Percentiles rank a stretch among this genome's conserved stretches.
These are phyloP conservation scores for Drosophila diplacantha DNA, from an alignment of 2,888 invertebrate species.

Conservation along the genomic window DNA sequence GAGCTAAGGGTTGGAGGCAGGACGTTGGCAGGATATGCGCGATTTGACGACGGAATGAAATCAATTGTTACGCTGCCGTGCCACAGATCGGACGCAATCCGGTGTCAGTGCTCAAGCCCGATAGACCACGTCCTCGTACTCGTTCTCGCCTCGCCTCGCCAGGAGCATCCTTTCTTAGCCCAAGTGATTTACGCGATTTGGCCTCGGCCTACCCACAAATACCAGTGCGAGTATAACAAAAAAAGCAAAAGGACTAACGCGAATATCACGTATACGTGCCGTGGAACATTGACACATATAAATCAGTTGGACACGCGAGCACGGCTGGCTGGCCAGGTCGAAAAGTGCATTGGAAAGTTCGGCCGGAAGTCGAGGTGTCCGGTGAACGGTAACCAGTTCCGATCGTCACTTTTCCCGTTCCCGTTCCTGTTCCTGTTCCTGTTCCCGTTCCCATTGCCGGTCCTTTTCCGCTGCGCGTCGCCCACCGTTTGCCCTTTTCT, in stretches of 20 bases:
- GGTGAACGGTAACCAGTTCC: constrained; percentile 79
- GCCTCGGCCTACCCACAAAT: constrained; percentile 34
- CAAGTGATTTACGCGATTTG: constrained; percentile 58
- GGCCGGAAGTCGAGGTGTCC: constrained; percentile 79
- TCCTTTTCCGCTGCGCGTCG: constrained; percentile 66
- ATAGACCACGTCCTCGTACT: constrained; percentile 31
- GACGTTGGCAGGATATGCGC: constrained; percentile 74
- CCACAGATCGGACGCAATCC: constrained; percentile 78
- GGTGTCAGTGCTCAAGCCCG: constrained; percentile 65
- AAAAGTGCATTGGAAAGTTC: constrained; percentile 74
- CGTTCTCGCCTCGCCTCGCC: constrained; percentile 1
- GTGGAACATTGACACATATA: constrained; percentile 52
- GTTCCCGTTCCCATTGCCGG: constrained; percentile 78
- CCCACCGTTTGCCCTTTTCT: constrained; percentile 41
- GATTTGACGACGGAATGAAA: constrained; percentile 77
- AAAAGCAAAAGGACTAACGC: constrained; percentile 6
- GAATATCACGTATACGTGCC: constrained; percentile 24
- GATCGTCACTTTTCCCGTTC: constrained; percentile 79
- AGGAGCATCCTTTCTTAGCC: constrained; percentile 40
- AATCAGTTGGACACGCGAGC: constrained; percentile 52
- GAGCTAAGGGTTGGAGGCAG: constrained; percentile 48
- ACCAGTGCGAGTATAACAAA: constrained; percentile 15
- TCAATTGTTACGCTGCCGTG: constrained; percentile 78
- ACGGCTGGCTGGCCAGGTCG: constrained; percentile 47
- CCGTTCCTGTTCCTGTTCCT: constrained; percentile 78